A percentile compares a stretch with the other conserved stretches of the same genome.
Conservation (phyloP, 2,113 vertebrate genomes). For the Paracanthobrama guichenoti region DNA sequence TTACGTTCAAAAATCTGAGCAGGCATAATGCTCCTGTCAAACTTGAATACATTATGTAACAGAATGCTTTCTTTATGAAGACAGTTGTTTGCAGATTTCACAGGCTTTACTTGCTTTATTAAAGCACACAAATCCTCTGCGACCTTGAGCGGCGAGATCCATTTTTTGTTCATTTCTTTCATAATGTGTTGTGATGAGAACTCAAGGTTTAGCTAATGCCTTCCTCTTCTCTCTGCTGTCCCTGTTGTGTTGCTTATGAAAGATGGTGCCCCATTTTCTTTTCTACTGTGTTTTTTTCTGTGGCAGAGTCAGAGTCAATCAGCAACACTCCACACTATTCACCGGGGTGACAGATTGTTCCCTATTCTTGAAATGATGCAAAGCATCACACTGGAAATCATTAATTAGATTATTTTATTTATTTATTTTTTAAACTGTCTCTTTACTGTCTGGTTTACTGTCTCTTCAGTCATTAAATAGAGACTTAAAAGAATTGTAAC, state of each 20-base stretch:
- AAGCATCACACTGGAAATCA: slow-evolving; percentile 9
- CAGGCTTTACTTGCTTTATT: slow-evolving; percentile 1
- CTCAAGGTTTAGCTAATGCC: slow-evolving; percentile 30
- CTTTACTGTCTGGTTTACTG: too few relatives aligned
- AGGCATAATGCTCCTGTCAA: neutral
- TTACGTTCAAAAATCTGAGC: neutral
- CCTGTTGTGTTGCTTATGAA: slow-evolving; percentile 24
- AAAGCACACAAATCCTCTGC: neutral
- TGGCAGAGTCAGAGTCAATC: slow-evolving; percentile 27
- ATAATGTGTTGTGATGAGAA: slow-evolving; percentile 29
- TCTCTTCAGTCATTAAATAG: slow-evolving; percentile 10
- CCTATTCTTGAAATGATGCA: slow-evolving; percentile 20
- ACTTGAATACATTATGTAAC: neutral
- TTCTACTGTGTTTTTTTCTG: slow-evolving; percentile 17
- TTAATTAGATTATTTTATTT: slow-evolving; percentile 31
- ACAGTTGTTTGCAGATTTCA: slow-evolving; percentile 15
- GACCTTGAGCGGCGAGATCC: neutral
- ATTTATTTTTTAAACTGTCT: neutral
- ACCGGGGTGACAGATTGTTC: slow-evolving; percentile 22
- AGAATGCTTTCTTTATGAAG: neutral
- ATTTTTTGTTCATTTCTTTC: slow-evolving; percentile 9
- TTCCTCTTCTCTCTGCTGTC: neutral
- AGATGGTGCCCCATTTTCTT: slow-evolving; percentile 20
- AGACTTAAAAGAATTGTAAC: neutral
- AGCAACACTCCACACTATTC: slow-evolving; percentile 12